These are phyloP conservation scores for Trilocha varians DNA, from an alignment of 2,888 invertebrate genomes.

Conservation along the genomic window DNA sequence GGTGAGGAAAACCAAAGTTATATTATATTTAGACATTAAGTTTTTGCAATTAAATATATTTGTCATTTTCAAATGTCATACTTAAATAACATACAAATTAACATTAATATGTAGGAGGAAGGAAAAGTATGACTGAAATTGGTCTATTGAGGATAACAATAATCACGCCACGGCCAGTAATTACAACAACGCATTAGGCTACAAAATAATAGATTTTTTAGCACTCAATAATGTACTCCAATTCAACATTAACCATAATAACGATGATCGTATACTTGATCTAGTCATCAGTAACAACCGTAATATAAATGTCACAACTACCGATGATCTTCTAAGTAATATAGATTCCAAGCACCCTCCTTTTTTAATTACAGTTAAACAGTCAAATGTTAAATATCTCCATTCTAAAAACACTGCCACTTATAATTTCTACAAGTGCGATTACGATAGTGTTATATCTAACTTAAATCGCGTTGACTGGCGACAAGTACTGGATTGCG, in stretches of 20 bases:
- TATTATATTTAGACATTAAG: too few relatives aligned
- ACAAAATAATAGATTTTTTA: slow-evolving; percentile 1
- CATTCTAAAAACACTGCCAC: neutral
- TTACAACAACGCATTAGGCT: slow-evolving; percentile 1
- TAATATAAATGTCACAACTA: neutral
- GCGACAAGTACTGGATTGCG: neutral
- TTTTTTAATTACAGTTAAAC: too few relatives aligned
- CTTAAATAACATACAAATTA: too few relatives aligned
- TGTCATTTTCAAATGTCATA: too few relatives aligned
- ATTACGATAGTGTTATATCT: slow-evolving; percentile 1
- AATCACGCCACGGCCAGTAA: neutral
- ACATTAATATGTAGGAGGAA: too few relatives aligned
- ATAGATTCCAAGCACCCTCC: too few relatives aligned
- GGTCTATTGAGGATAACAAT: too few relatives aligned
- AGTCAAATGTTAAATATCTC: too few relatives aligned
- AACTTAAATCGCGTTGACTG: slow-evolving; percentile 1
- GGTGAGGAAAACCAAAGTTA: too few relatives aligned
- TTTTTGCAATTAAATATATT: too few relatives aligned
- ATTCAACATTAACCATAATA: slow-evolving; percentile 1
- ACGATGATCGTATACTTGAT: slow-evolving; percentile 1
- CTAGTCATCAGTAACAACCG: neutral
- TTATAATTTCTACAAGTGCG: too few relatives aligned
- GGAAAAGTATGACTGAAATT: too few relatives aligned
- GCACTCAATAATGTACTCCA: slow-evolving; percentile 1
- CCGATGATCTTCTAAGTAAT: neutral